phyloP scores from a whole-genome alignment of 2,113 vertebrate genomes.

The Megaceryle torquata region DNA sequence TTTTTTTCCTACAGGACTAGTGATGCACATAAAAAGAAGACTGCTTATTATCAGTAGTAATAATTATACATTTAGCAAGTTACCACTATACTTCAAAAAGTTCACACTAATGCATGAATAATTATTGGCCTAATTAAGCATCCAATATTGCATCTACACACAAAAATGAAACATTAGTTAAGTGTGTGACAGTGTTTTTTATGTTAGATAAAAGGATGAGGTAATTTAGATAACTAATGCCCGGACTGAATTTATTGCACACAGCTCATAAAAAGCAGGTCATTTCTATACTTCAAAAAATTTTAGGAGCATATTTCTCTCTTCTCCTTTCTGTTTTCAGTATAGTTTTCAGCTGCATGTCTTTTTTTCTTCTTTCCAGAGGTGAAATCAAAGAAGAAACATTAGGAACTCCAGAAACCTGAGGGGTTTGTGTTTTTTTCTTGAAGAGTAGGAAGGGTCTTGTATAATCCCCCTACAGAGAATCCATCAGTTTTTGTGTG shows the following conservation, averaged over 20 bases:
- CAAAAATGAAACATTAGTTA: constrained; percentile 58
- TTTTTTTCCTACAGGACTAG: constrained; percentile 47
- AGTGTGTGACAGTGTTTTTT: constrained; percentile 58
- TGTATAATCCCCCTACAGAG: background rate
- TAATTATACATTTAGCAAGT: constrained; percentile 67
- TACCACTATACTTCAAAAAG: constrained; percentile 65
- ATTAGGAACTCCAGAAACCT: constrained; percentile 7
- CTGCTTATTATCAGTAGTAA: constrained; percentile 66
- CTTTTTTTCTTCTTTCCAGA: background rate
- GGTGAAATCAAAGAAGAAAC: background rate
- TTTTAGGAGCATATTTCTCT: constrained; percentile 36
- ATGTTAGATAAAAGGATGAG: constrained; percentile 58
- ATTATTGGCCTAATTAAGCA: constrained; percentile 75
- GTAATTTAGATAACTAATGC: constrained; percentile 68
- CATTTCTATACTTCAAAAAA: constrained; percentile 61
- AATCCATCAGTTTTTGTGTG: background rate
- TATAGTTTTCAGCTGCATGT: background rate
- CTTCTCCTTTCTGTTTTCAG: background rate
- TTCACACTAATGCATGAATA: constrained; percentile 69
- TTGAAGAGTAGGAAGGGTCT: rapidly evolving
- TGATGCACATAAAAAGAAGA: constrained; percentile 33
- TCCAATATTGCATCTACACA: constrained; percentile 12
- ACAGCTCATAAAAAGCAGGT: constrained; percentile 40
- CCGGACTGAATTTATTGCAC: constrained; percentile 27
- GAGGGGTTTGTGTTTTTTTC: background rate